Conservation (phyloP, 2,113 vertebrate species). For the Pangasianodon gigas region DNA sequence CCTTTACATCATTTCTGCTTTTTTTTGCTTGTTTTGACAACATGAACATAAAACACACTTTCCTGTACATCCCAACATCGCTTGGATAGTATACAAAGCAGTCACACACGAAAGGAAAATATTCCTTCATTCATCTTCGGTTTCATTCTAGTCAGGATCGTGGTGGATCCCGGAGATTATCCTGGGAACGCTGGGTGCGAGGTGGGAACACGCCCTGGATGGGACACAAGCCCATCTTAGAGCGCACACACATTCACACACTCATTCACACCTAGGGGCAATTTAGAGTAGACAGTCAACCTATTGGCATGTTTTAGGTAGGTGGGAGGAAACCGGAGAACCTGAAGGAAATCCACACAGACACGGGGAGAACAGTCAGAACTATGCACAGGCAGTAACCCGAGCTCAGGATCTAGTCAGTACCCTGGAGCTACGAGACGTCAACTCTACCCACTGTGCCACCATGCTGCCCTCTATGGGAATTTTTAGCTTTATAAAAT, state of each 20-base stretch:
- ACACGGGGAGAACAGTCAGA: not conserved
- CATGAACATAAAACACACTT: not conserved
- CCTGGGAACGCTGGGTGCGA: not conserved
- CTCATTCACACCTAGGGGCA: not conserved
- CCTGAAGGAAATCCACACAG: not conserved
- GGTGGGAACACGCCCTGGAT: not conserved
- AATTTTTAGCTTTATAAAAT: not conserved
- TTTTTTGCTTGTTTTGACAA: not conserved
- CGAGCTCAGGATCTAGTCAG: not conserved
- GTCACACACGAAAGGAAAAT: not conserved
- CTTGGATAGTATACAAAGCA: not conserved
- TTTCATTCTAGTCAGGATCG: not conserved
- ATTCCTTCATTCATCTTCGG: not conserved
- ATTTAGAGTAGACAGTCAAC: not conserved
- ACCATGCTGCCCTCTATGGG: not conserved
- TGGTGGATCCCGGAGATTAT: not conserved
- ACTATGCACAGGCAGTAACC: not conserved
- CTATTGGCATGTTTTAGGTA: not conserved
- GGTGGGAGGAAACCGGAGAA: not conserved
- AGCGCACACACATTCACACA: not conserved
- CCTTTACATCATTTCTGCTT: not conserved
- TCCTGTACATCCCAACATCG: not conserved
- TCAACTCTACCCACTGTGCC: not conserved
- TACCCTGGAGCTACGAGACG: not conserved
- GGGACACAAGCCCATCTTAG: not conserved